These are phyloP conservation scores for Nycticebus coucang DNA, from an alignment of 2,113 vertebrate genomes.

Conservation along the genomic window DNA sequence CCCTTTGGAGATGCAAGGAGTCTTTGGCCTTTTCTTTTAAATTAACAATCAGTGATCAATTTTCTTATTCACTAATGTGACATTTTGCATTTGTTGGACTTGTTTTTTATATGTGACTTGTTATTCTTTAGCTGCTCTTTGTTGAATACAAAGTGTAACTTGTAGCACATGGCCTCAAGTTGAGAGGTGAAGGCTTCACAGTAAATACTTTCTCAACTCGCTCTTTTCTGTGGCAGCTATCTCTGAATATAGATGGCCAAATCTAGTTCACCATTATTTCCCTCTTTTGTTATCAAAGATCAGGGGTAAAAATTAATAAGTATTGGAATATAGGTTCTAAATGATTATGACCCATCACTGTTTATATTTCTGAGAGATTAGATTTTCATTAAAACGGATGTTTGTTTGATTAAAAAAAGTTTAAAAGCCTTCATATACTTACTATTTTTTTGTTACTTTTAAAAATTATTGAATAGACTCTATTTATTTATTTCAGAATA, in stretches of 20 bases:
- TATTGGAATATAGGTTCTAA: neutral
- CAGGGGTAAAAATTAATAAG: neutral
- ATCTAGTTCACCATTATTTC: neutral
- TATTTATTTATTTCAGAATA: too few species aligned
- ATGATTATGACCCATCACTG: neutral
- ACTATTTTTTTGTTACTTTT: neutral
- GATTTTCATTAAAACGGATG: neutral
- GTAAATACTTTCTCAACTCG: neutral
- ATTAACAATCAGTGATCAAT: neutral
- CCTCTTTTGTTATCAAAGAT: neutral
- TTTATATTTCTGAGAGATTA: neutral
- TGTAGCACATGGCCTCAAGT: neutral
- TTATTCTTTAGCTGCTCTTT: slow-evolving; percentile 24
- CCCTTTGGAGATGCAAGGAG: neutral
- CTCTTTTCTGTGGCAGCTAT: neutral
- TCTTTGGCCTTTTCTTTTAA: slow-evolving; percentile 35
- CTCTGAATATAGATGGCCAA: neutral
- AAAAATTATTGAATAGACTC: too few species aligned
- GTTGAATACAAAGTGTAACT: neutral
- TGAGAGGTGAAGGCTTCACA: neutral
- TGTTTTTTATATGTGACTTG: slow-evolving; percentile 48
- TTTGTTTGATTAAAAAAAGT: neutral
- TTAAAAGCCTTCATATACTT: neutral
- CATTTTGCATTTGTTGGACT: slow-evolving; percentile 26
- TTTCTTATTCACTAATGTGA: neutral